Conservation (phyloP, 2,888 invertebrate species). For the Linnaemya tessellans region DNA sequence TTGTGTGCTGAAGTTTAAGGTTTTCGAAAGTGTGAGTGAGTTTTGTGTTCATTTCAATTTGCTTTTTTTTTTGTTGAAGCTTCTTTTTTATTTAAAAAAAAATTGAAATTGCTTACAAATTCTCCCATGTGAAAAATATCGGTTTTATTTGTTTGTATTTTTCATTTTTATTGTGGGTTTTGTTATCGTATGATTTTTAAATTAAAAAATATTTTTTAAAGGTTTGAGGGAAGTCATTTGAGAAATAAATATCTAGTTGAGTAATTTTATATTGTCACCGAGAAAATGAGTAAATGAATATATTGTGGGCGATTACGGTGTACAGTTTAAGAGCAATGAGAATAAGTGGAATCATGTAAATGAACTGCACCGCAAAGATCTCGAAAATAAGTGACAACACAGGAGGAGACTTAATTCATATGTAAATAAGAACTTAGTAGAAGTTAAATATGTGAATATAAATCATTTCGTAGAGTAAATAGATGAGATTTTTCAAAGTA, state of each 20-base stretch:
- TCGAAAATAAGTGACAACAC: too few relatives aligned
- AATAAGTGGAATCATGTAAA: too few relatives aligned
- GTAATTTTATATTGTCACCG: neutral
- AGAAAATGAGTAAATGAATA: neutral
- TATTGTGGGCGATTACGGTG: too few relatives aligned
- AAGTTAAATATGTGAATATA: too few relatives aligned
- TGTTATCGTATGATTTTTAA: conserved; percentile 5
- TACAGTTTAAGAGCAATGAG: too few relatives aligned
- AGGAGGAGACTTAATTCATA: too few relatives aligned
- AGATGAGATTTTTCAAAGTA: too few relatives aligned
- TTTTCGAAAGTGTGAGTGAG: conserved; percentile 53
- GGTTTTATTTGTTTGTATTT: conserved; percentile 60
- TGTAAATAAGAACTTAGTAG: too few relatives aligned
- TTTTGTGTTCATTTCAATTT: conserved; percentile 60
- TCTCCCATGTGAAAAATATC: conserved; percentile 81
- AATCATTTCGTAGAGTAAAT: too few relatives aligned
- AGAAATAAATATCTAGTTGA: neutral
- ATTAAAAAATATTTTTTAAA: neutral
- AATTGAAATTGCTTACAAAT: conserved; percentile 81
- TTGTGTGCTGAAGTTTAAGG: conserved; percentile 35
- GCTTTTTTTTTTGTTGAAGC: conserved; percentile 39
- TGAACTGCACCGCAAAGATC: too few relatives aligned
- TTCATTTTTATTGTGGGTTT: neutral
- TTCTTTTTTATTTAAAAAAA: conserved; percentile 74
- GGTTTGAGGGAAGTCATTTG: neutral